Evolutionary conservation across 2,888 invertebrate genomes (phyloP), one percentile per base, ranked within the genome.

Genomic region (Calephelis perditalis): DNA sequence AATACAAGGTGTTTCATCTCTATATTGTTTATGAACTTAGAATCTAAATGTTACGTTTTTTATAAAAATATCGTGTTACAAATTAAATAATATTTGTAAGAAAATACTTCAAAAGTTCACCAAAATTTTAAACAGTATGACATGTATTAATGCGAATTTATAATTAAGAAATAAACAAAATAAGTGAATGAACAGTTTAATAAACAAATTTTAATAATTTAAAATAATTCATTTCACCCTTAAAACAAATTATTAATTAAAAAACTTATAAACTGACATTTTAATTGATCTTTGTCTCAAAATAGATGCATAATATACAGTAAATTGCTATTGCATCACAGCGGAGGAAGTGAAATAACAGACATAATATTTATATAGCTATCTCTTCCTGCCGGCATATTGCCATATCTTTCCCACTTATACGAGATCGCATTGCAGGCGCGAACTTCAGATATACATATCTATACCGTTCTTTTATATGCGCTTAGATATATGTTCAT

Each of bases 291-390:
- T 82, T 85, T 85, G 79, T 85, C 86, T 88, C 75, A 81, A 86
- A 87, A 87, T 85, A 85, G 81, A 82, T 78, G 76, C 70, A 68
- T 73, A 63, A 56, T 62, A 72, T 73, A 86, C 84, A 77, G 82
- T 82, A 81, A 82, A 86, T 83, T 79, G 74, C 74, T 82, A 81
- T 89, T 90, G 90, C 90, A 89, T 90, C 90, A 90, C 86, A 88
- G 74, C 85, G 75, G 76, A 89, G 90, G 90, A 90, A 90, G 84
- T 88, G 86, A 87, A 90, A 86, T 87, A 87, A 84, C 85, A 86
- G 86, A 81, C 89, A 88, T 86, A 90, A 90, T 89, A 88, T 88
- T 88, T 87, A 79, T 85, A 87, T 79, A 83, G 76, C 84, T 72
- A 71, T 86, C 89, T 74, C 85, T 76, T 77, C 81, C 74, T 67